phyloP scores from a whole-genome alignment of 2,113 vertebrate species.

The Upupa epops region DNA sequence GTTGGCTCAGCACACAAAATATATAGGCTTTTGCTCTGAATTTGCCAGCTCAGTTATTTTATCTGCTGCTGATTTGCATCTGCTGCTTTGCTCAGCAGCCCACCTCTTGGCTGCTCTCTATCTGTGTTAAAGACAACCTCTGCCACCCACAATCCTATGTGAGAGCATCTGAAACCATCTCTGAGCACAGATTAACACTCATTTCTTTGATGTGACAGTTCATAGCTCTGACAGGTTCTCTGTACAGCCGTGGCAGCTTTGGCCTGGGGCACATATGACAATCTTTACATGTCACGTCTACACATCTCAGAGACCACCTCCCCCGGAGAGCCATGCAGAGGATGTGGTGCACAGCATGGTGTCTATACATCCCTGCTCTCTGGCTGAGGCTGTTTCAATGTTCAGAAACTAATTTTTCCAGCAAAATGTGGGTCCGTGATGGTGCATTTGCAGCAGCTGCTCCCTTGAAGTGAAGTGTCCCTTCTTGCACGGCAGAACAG shows the following conservation, averaged over 20 bases:
- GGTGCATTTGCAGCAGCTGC: accelerated
- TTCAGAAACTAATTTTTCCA: not conserved
- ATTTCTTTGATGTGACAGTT: not conserved
- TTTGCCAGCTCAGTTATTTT: constrained; percentile 9
- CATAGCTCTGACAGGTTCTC: not conserved
- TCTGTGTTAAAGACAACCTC: not conserved
- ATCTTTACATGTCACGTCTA: not conserved
- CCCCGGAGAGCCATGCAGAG: accelerated
- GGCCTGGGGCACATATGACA: accelerated
- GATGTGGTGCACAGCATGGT: accelerated
- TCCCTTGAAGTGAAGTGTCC: not conserved
- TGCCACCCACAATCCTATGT: not conserved
- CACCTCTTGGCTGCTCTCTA: not conserved
- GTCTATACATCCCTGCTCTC: accelerated
- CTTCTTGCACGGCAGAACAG: accelerated
- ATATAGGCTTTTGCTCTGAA: not conserved
- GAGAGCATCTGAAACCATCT: not conserved
- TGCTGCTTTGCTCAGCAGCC: not conserved
- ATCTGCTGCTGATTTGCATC: not conserved
- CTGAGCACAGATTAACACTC: not conserved
- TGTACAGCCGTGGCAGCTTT: accelerated
- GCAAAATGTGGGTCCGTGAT: not conserved
- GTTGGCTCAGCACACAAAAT: not conserved
- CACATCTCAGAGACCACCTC: not conserved
- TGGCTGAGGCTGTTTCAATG: not conserved